A percentile compares a stretch with the other conserved stretches of the same genome.
phyloP scores from a whole-genome alignment of 2,797 vertebrate genomes.

The Heterohyrax brucei region DNA sequence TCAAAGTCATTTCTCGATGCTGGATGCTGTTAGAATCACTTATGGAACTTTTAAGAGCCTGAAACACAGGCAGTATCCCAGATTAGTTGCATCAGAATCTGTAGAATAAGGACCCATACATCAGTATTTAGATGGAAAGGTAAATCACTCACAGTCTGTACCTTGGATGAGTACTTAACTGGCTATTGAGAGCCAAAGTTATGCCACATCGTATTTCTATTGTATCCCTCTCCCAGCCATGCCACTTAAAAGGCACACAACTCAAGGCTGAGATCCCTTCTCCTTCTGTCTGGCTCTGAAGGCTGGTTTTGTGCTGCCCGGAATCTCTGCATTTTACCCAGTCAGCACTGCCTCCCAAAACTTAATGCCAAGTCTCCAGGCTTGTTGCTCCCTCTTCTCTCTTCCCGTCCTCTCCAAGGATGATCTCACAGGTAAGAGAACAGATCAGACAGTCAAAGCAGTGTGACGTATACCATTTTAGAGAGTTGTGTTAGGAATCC shows the following conservation, averaged over 20 bases:
- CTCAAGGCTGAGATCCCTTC: background rate
- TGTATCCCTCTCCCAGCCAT: background rate
- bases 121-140: conserved; percentile 13
- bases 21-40: background rate
- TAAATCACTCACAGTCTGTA: background rate
- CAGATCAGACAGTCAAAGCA: background rate
- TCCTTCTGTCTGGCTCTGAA: background rate
- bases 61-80: background rate
- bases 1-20: background rate
- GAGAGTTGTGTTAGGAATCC: background rate
- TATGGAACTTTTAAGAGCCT: background rate
- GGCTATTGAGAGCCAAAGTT: conserved; percentile 53
- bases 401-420: no score
- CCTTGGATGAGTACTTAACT: no score
- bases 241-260: background rate
- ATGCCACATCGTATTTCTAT: background rate
- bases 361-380: background rate
- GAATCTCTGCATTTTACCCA: conserved; percentile 24
- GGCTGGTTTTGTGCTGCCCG: background rate
- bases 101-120: no score
- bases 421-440: background rate
- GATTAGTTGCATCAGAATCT: background rate
- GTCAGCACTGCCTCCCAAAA: background rate
- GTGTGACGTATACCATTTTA: background rate
- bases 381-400: background rate